Conservation (phyloP, 2,888 invertebrate genomes). For the Diaprepes abbreviatus region DNA sequence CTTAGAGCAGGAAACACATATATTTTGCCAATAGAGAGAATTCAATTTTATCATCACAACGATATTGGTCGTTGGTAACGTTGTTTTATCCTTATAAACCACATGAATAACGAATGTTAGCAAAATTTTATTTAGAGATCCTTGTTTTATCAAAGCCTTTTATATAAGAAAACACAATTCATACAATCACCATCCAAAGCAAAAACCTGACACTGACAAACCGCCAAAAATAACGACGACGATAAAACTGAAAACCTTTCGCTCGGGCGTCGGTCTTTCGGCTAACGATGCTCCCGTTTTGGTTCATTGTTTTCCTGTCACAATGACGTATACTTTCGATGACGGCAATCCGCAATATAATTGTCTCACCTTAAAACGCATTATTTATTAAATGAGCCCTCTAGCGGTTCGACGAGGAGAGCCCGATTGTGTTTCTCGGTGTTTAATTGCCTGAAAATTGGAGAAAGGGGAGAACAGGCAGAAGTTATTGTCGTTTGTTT, state of each 20-base stretch:
- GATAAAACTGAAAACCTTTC: conserved; percentile 26
- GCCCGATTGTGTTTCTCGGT: conserved; percentile 38
- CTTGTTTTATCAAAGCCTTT: background rate
- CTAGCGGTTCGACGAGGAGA: conserved; percentile 35
- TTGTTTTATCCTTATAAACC: no score
- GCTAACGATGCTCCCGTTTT: conserved; percentile 11
- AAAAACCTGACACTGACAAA: conserved; percentile 22
- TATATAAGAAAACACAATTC: conserved; percentile 4
- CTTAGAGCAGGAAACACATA: no score
- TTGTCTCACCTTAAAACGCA: conserved; percentile 51
- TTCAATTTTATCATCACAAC: no score
- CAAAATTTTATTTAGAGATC: background rate
- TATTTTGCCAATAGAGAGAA: no score
- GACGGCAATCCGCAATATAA: conserved; percentile 46
- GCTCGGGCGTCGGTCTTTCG: conserved; percentile 10
- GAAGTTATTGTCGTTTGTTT: conserved; percentile 41
- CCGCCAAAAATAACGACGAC: conserved; percentile 19
- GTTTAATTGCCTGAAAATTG: conserved; percentile 47
- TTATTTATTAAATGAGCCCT: conserved; percentile 46
- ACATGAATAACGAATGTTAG: no score
- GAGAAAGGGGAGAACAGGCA: conserved; percentile 41
- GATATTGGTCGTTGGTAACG: no score
- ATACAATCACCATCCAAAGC: background rate
- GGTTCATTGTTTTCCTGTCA: conserved; percentile 33
- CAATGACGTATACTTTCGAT: conserved; percentile 43